Base-by-base conservation (phyloP, 2,888 invertebrate species). In the Drosophila quinaria region DNA sequence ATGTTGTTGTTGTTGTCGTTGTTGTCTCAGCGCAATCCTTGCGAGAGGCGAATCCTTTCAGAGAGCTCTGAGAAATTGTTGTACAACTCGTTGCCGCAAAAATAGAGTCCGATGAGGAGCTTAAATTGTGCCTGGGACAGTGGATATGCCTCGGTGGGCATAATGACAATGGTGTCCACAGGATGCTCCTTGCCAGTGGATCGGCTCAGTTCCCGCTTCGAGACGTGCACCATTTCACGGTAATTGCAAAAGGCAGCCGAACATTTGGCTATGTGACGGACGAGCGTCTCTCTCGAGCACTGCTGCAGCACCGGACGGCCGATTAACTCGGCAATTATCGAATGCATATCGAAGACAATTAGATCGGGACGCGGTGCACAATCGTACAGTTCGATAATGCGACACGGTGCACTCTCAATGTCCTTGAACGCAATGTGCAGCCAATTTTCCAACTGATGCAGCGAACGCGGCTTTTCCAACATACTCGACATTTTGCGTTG, bases 41-140 rank as follows among this genome's bases (percentile, higher is more conserved):
- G 67, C 19, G 66, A 71, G 3, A 13, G 8, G 25, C 47, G 42
- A 1, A 84, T 64, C 13, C 56, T 50, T 6, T 58, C 59, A 4
- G 63, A 44, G 47, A 84, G 73, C 11, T 75, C 54, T 2, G 70
- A 5, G 4, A 84, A 88, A 13, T 54, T 75, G 0, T 70, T 80
- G 22, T 74, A 55, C 5, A 74, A 50, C 25, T 74, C 55, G n/a
- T 71, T 69, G 56, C 75, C 74, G 52, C 78, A 84, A 62, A 88
- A 90, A 44, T 90, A 90, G 11, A 90, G 80, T 0, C 86, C 84
- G 15, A 86, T 84, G 4, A 90, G 70, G 15, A 86, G 60, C 11
- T 90, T 80, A 13, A 91, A 70, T 31, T 91, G 89, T 1, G 65
- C 60, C n/a, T 68, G 58, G 0, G 78, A 78, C 39, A 90, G 54